Conservation (phyloP, 2,888 invertebrate species). For the Nipponacmea schrenckii region DNA sequence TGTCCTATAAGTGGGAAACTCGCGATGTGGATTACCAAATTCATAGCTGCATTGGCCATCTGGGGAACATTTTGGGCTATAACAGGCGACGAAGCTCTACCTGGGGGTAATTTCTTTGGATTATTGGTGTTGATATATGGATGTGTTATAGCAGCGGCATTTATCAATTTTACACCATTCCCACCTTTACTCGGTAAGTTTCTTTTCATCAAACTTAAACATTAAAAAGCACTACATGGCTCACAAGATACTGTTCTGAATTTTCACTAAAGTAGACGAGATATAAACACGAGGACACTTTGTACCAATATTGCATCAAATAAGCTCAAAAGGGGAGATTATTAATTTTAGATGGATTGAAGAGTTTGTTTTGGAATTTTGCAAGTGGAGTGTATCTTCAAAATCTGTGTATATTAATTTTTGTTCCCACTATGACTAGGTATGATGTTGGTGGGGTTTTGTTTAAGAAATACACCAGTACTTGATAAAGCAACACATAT, state of each 20-base stretch:
- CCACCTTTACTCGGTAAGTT: not conserved
- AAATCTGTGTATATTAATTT: not conserved
- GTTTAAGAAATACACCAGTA: not conserved
- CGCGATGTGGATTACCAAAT: not conserved
- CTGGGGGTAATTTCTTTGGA: not conserved
- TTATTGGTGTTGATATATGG: not conserved
- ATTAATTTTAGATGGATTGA: no score
- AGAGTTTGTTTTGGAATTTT: no score
- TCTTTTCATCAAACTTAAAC: no score
- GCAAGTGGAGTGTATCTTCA: not conserved
- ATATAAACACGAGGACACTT: no score
- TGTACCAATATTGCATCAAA: no score
- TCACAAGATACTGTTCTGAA: no score
- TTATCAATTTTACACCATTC: not conserved
- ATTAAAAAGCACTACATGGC: no score
- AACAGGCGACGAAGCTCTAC: not conserved
- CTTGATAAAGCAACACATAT: not conserved
- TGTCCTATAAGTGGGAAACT: not conserved
- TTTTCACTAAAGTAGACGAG: no score
- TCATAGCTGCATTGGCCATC: not conserved
- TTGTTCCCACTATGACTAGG: not conserved
- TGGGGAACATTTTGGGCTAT: constrained; percentile 1
- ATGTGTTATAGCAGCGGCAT: constrained; percentile 1
- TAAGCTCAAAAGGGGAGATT: no score
- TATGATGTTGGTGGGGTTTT: not conserved